Evolutionary conservation across 2,113 vertebrate species (phyloP).

Genomic region (Heterochromis multidens): DNA sequence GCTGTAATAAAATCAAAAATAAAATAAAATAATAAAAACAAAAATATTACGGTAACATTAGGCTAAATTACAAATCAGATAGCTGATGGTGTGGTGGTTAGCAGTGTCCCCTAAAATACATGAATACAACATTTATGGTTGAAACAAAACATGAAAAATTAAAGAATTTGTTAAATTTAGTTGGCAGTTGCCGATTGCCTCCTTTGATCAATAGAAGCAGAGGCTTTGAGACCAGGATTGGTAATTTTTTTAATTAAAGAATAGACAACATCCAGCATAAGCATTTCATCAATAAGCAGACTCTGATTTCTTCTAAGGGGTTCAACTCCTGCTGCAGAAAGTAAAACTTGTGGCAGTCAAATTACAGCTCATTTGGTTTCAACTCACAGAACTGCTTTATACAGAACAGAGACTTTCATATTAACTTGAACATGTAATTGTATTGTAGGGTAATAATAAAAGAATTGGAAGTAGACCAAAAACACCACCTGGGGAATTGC

Average conservation of each 20-base stretch:
- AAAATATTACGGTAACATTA: too few relatives aligned
- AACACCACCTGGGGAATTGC: neutral
- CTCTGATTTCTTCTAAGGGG: neutral
- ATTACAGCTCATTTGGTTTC: neutral
- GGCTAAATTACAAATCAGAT: neutral
- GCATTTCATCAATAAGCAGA: neutral
- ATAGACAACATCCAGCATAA: neutral
- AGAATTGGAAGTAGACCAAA: neutral
- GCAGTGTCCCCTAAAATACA: neutral
- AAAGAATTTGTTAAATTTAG: neutral
- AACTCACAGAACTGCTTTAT: neutral
- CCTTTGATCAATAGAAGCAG: neutral
- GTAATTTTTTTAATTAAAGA: neutral
- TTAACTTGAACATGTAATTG: neutral
- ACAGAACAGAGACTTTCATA: neutral
- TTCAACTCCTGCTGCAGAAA: neutral
- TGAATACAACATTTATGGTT: neutral
- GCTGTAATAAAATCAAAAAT: too few relatives aligned
- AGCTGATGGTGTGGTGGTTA: neutral
- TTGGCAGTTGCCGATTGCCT: neutral
- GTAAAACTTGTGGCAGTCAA: neutral
- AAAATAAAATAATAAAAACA: too few relatives aligned
- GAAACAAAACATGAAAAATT: neutral
- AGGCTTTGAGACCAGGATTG: fast-evolving
- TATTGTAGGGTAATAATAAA: neutral